Conservation (phyloP, 2,888 invertebrate genomes). For the Protonemura montana region DNA sequence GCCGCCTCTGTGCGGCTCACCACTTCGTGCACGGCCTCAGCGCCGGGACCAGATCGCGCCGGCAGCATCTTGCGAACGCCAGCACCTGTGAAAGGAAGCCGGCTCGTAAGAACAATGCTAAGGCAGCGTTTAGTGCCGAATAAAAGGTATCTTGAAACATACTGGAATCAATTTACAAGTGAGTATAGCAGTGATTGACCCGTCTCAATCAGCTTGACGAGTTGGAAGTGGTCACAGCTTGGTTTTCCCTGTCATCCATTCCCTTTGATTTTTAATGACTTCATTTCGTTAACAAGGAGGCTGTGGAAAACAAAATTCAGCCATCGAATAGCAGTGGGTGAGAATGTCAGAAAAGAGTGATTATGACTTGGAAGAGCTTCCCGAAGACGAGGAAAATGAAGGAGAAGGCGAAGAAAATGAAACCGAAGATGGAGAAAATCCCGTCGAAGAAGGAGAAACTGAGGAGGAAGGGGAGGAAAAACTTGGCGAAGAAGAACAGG, state of each 20-base stretch:
- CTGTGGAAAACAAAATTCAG: slow-evolving; percentile 37
- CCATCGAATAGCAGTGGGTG: not conserved
- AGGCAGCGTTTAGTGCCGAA: too few species aligned
- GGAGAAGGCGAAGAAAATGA: not conserved
- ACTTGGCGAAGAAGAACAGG: slow-evolving; percentile 44
- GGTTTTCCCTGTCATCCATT: not conserved
- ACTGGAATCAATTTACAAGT: too few species aligned
- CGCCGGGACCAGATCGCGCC: slow-evolving; percentile 63
- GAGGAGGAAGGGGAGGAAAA: slow-evolving; percentile 49
- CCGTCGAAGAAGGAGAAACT: slow-evolving; percentile 30
- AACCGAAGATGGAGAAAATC: slow-evolving; percentile 30
- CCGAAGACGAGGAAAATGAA: not conserved
- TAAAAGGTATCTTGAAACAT: too few species aligned
- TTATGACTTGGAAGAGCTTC: not conserved
- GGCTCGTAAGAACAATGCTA: too few species aligned
- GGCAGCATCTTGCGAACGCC: slow-evolving; percentile 83
- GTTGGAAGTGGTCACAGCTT: too few species aligned
- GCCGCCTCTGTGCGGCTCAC: slow-evolving; percentile 55
- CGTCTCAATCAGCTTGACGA: too few species aligned
- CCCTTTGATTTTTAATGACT: not conserved
- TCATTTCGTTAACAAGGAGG: not conserved
- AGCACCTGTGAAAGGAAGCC: slow-evolving; percentile 60
- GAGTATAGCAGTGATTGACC: too few species aligned
- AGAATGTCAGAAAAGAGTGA: not conserved
- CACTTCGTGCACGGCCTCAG: slow-evolving; percentile 54